Evolutionary conservation across 2,113 vertebrate genomes (phyloP).

Genomic region (Marmota monax): DNA sequence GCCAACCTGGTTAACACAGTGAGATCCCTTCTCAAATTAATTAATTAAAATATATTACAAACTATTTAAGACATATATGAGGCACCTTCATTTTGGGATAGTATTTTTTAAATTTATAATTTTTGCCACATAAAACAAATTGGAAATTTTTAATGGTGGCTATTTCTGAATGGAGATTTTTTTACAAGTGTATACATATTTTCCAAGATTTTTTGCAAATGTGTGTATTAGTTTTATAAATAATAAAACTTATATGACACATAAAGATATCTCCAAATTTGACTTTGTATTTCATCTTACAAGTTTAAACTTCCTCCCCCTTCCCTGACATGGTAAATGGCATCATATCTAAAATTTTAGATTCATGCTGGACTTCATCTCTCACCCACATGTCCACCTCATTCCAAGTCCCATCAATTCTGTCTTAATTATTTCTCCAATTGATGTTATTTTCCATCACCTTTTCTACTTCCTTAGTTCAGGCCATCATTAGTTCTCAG

Average conservation of each 20-base stretch:
- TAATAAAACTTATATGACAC: not conserved
- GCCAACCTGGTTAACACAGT: not conserved
- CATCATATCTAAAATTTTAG: not conserved
- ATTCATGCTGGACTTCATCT: not conserved
- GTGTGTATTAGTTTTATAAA: not conserved
- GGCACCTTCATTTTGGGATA: not conserved
- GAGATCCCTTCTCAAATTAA: not conserved
- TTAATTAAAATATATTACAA: slow-evolving; percentile 2
- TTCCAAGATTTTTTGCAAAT: slow-evolving; percentile 23
- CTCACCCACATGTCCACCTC: not conserved
- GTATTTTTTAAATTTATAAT: not conserved
- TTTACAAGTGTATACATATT: not conserved
- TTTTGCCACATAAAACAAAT: not conserved
- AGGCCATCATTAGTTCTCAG: not conserved
- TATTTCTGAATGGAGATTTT: not conserved
- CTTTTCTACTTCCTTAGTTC: not conserved
- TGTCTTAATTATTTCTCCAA: not conserved
- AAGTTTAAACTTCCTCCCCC: not conserved
- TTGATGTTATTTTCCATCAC: not conserved
- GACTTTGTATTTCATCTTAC: not conserved
- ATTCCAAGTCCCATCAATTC: not conserved
- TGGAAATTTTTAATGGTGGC: not conserved
- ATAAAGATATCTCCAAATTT: not conserved
- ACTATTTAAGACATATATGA: not conserved
- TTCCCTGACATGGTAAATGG: not conserved